Conservation (phyloP, 2,797 vertebrate genomes). For the Pelodytes ibericus region DNA sequence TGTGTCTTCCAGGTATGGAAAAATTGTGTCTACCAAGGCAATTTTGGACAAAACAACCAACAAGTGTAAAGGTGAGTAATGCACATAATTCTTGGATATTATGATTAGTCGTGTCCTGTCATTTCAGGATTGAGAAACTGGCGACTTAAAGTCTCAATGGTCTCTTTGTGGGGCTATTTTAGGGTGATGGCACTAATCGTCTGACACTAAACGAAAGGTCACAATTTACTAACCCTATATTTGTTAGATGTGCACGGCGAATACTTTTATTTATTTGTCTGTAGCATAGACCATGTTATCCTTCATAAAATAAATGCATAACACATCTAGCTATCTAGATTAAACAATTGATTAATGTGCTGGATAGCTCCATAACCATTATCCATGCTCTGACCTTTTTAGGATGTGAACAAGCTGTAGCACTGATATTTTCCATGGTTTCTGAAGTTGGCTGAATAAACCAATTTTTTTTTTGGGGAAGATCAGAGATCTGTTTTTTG, state of each 20-base stretch:
- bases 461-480: too few relatives aligned
- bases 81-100: background rate
- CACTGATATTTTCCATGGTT: background rate
- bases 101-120: background rate
- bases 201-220: too few relatives aligned
- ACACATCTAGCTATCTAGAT: background rate
- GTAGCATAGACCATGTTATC: too few relatives aligned
- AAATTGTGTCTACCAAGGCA: constrained; percentile 96
- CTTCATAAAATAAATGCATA: too few relatives aligned
- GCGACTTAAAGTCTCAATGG: too few relatives aligned
- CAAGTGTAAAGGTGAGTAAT: constrained; percentile 90
- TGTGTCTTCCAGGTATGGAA: constrained; percentile 80
- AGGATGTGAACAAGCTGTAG: background rate
- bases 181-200: too few relatives aligned
- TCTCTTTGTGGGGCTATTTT: too few relatives aligned
- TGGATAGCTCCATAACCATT: background rate
- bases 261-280: too few relatives aligned
- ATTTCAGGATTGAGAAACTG: background rate
- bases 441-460: background rate
- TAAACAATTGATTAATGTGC: background rate
- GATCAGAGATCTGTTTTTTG: too few relatives aligned
- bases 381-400: too few relatives aligned
- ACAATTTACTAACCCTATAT: too few relatives aligned
- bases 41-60: constrained; percentile 95
- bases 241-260: too few relatives aligned